Base-by-base conservation (phyloP, 1,140 invertebrate genomes). In the Latrodectus geometricus region DNA sequence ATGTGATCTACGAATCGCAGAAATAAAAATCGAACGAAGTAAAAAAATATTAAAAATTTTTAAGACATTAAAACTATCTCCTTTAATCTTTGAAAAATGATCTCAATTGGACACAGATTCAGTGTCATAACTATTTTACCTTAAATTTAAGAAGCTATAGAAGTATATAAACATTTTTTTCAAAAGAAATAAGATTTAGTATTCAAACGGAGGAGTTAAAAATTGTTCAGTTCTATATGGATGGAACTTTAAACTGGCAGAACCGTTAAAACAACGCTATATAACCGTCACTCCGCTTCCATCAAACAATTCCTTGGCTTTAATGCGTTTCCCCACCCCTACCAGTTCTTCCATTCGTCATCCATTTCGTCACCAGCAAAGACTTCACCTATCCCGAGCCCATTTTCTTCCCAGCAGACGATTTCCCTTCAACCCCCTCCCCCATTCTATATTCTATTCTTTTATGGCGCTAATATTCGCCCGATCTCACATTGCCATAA, bases 381-480 rank as follows among this genome's bases (percentile, higher is more conserved):
- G 66, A 80, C 78, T 70, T 80, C 76, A 68, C 78, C 65, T 49
- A 61, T 68, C 17, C 66, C 65, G 21, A 61, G 78, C 49, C 48
- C 78, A 61, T 68, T 80, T 80, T 80, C 66, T 61, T 80, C 65
- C 66, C 78, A 49, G 65, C 78, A 80, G 66, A 80, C 66, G 78
- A 80, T 80, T 80, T 80, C 49, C 78, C 50, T 73, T 23, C 66
- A 17, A 52, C 50, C 69, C 69, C 78, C 50, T 21, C 70, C 21
- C 17, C 70, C 12, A 35, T 35, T 35, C 66, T 50, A 21, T 49
- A 80, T 73, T 82, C 79, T 73, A 73, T 82, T 82, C 79, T 82
- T 82, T 82, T 82, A 82, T 82, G 79, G 69, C 54, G 69, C 79
- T 82, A 82, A 82, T 82, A 82, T 82, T 82, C 79, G 70, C 79